phyloP scores from a whole-genome alignment of 2,888 invertebrate genomes.

The Coronaproctus castanopsis region DNA sequence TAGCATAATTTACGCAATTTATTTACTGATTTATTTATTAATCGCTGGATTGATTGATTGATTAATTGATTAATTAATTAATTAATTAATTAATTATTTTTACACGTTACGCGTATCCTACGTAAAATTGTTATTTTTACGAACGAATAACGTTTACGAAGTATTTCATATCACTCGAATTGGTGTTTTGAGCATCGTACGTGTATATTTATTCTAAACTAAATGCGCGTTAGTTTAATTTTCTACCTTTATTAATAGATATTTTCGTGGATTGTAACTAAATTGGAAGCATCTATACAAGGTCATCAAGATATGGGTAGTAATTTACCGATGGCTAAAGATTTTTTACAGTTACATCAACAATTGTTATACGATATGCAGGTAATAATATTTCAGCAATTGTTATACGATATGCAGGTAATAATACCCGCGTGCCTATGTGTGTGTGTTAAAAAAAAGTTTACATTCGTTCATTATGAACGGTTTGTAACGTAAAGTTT shows the following conservation, averaged over 20 bases:
- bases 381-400: constrained; percentile 44
- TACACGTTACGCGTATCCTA: no score
- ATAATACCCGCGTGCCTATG: constrained; percentile 23
- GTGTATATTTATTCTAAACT: no score
- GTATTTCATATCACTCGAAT: no score
- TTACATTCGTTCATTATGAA: neutral
- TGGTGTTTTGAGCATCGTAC: no score
- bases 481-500: neutral
- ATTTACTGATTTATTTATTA: no score
- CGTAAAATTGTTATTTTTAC: no score
- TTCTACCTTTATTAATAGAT: constrained; percentile 25
- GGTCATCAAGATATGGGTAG: constrained; percentile 56
- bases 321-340: constrained; percentile 39
- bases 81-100: no score
- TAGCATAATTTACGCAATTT: no score
- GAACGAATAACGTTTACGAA: no score
- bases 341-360: constrained; percentile 51
- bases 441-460: neutral
- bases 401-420: constrained; percentile 51
- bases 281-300: constrained; percentile 49
- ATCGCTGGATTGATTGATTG: no score
- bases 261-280: constrained; percentile 49
- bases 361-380: constrained; percentile 49
- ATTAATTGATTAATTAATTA: no score
- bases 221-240: neutral